These are phyloP conservation scores for Lepeophtheirus nordmannii DNA, from an alignment of 2,888 invertebrate species.

Conservation along the genomic window DNA sequence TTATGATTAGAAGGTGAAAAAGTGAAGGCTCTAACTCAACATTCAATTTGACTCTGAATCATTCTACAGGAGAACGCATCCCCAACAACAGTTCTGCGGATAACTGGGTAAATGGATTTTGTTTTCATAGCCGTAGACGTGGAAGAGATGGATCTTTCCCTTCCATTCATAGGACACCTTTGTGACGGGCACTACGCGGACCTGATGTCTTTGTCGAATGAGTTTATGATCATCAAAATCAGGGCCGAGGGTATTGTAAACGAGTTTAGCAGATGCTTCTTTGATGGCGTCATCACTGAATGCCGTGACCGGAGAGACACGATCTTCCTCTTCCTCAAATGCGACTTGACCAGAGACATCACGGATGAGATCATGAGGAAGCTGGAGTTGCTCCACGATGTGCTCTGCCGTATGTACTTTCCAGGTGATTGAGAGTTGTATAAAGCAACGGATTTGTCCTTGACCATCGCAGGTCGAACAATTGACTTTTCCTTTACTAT, in stretches of 20 bases:
- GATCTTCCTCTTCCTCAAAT: constrained; percentile 38
- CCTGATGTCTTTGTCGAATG: constrained; percentile 31
- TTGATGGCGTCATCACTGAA: constrained; percentile 39
- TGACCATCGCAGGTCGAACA: constrained; percentile 37
- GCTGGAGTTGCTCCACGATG: constrained; percentile 35
- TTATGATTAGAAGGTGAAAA: no score
- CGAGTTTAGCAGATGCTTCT: constrained; percentile 37
- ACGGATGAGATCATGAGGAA: constrained; percentile 37
- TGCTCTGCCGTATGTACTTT: constrained; percentile 39
- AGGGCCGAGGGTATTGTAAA: constrained; percentile 35
- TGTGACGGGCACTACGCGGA: constrained; percentile 36
- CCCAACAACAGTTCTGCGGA: constrained; percentile 37
- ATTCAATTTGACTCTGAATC: no score
- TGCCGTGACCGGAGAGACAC: constrained; percentile 37
- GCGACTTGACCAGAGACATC: constrained; percentile 38
- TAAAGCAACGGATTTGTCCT: constrained; percentile 38
- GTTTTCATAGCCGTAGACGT: constrained; percentile 36
- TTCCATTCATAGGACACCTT: constrained; percentile 35
- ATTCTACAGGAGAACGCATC: constrained; percentile 31
- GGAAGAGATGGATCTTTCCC: constrained; percentile 32
- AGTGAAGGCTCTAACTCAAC: no score
- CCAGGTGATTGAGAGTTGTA: constrained; percentile 38
- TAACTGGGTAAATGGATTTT: constrained; percentile 36
- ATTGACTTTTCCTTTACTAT: constrained; percentile 35
- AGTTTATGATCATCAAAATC: constrained; percentile 36